A percentile compares a stretch with the other conserved stretches of the same genome.
These are phyloP conservation scores for Microctonus hyperodae DNA, from an alignment of 2,888 invertebrate genomes.

Conservation along the genomic window DNA sequence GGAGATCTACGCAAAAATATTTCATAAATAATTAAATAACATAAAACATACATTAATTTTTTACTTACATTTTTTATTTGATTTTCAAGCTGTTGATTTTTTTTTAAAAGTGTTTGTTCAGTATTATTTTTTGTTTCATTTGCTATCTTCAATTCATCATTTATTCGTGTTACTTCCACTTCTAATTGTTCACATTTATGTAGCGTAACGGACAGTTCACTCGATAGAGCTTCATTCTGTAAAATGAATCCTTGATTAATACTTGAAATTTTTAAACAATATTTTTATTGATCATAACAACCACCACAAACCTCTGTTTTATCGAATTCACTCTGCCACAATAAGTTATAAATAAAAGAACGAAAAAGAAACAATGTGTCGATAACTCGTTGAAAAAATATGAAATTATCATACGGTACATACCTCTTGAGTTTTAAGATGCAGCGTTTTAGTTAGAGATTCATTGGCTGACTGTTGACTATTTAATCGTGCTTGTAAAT, in stretches of 20 bases:
- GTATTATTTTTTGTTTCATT: slow-evolving; percentile 65
- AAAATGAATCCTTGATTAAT: slow-evolving; percentile 24
- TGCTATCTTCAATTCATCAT: slow-evolving; percentile 58
- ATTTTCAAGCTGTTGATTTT: slow-evolving; percentile 66
- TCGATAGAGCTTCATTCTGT: slow-evolving; percentile 60
- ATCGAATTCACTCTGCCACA: no score
- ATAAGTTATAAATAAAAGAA: no score
- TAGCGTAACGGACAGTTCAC: slow-evolving; percentile 61
- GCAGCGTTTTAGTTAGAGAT: slow-evolving; percentile 60
- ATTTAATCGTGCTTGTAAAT: slow-evolving; percentile 71
- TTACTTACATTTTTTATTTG: slow-evolving; percentile 68
- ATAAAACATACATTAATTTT: slow-evolving; percentile 19
- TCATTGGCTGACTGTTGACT: slow-evolving; percentile 70
- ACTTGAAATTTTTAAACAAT: slow-evolving; percentile 1
- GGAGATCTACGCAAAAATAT: slow-evolving; percentile 44
- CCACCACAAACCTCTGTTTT: slow-evolving; percentile 51
- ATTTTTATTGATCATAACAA: slow-evolving; percentile 9
- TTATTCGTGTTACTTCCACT: slow-evolving; percentile 51
- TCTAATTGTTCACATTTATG: slow-evolving; percentile 60
- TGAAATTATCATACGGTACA: slow-evolving; percentile 13
- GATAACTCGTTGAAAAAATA: not conserved
- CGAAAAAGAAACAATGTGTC: slow-evolving; percentile 35
- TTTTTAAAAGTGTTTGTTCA: slow-evolving; percentile 65
- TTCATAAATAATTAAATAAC: not conserved
- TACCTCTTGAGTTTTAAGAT: slow-evolving; percentile 63